Evolutionary conservation across 2,888 invertebrate genomes (phyloP), one percentile per base, ranked within the genome.

Genomic region (Lobophora halterata): DNA sequence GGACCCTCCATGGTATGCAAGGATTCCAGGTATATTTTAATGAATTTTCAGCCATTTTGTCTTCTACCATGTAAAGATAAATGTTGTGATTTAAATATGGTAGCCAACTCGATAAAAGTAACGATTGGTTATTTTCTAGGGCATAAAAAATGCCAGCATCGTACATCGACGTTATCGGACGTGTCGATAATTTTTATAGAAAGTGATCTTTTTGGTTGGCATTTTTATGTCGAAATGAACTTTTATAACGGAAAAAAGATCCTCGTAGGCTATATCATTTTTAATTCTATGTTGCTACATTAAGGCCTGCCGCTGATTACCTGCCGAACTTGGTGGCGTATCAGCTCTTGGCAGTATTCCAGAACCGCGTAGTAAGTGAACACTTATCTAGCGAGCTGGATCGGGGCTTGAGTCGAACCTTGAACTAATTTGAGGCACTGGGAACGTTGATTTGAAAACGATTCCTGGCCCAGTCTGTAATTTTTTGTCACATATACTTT

Each of bases 241-340:
- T 73, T 80, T 77, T 78, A 79, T 70, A 73, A 58, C 55, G 70
- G 66, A 66, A 44, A 65, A 71, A 76, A 74, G 63, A 75, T 73
- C 73, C 63, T 61, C 55, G 54, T 55, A 58, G 60, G 63, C 29
- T 62, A 66, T 72, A 75, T n/a, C n/a, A n/a, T n/a, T n/a, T n/a
- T n/a, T n/a, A n/a, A n/a, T n/a, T n/a, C n/a, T n/a, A n/a, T n/a
- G n/a, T n/a, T n/a, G n/a, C n/a, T n/a, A n/a, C n/a, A n/a, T 75
- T 76, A 74, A 71, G 78, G 76, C 62, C 73, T 63, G 61, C 62
- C 73, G 66, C 61, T 70, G 76, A 75, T 76, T 79, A 81, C 78
- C 80, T 78, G 79, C 62, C 68, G 69, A 75, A 75, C 66, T 71
- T 66, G 63, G 63, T 65, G 61, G 68, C 52, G 60, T 55, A 55